Conservation (phyloP, 2,113 vertebrate genomes). For the Apodemus speciosus region DNA sequence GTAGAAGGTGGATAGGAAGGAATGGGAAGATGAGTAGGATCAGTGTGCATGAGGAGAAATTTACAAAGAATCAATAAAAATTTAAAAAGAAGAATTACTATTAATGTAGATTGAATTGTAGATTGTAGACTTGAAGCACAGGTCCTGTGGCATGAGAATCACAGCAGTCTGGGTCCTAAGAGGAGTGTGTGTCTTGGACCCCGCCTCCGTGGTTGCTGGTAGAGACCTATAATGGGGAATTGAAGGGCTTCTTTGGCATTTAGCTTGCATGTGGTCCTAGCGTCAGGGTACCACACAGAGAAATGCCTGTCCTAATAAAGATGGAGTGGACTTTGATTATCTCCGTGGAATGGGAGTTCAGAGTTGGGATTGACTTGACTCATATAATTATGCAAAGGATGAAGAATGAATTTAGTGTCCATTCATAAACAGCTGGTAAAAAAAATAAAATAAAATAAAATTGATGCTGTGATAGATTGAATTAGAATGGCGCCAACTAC, state of each 20-base stretch:
- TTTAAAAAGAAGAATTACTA: neutral
- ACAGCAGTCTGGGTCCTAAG: neutral
- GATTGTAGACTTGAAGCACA: neutral
- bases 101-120: neutral
- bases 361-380: conserved; percentile 32
- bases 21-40: neutral
- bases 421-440: neutral
- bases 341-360: neutral
- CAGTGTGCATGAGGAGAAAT: neutral
- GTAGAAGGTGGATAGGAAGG: neutral
- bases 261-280: neutral
- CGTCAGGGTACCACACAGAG: neutral
- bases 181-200: neutral
- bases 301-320: neutral
- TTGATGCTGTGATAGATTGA: neutral
- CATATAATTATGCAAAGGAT: neutral
- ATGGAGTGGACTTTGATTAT: neutral
- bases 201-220: neutral
- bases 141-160: neutral
- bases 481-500: neutral
- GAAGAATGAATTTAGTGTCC: conserved; percentile 13
- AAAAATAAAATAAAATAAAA: neutral
- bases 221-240: neutral
- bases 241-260: neutral
- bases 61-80: neutral